Percentiles rank a stretch among this genome's conserved stretches.
Evolutionary conservation across 2,113 vertebrate species (phyloP).

Genomic region (Callionymus lyra): DNA sequence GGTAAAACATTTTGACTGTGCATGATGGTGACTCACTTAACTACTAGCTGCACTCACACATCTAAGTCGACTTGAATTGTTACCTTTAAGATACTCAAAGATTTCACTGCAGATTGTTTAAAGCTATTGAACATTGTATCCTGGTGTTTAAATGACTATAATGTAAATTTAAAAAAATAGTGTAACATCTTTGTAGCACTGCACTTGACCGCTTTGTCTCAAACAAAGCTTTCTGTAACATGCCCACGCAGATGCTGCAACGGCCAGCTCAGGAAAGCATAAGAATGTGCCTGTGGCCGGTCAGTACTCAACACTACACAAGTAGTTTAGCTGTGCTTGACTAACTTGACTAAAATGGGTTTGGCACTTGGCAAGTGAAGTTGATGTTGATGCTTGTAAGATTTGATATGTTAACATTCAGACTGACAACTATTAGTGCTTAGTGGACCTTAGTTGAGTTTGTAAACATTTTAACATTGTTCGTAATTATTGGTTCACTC

Average conservation of each 20-base stretch:
- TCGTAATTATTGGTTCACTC: too few species aligned
- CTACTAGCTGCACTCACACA: conserved; percentile 15
- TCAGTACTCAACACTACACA: conserved; percentile 29
- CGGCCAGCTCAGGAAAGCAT: conserved; percentile 32
- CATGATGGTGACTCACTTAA: conserved; percentile 42
- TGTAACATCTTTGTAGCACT: neutral
- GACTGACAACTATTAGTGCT: conserved; percentile 33
- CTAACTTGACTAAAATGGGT: conserved; percentile 40
- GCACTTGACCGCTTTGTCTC: too few species aligned
- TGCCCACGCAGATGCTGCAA: conserved; percentile 33
- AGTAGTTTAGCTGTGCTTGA: conserved; percentile 7
- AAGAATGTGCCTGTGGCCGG: conserved; percentile 40
- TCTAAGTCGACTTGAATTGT: conserved; percentile 7
- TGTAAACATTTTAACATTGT: too few species aligned
- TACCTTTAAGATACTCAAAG: too few species aligned
- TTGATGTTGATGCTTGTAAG: too few species aligned
- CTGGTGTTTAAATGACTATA: too few species aligned
- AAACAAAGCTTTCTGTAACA: too few species aligned
- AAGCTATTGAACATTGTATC: too few species aligned
- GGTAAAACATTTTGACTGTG: conserved; percentile 80
- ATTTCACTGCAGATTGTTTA: too few species aligned
- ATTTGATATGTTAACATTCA: too few species aligned
- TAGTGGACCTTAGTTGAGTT: neutral
- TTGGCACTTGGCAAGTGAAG: neutral
- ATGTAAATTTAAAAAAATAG: too few species aligned